These are phyloP conservation scores for Felis catus DNA, from an alignment of 2,113 vertebrate genomes.

Conservation along the genomic window DNA sequence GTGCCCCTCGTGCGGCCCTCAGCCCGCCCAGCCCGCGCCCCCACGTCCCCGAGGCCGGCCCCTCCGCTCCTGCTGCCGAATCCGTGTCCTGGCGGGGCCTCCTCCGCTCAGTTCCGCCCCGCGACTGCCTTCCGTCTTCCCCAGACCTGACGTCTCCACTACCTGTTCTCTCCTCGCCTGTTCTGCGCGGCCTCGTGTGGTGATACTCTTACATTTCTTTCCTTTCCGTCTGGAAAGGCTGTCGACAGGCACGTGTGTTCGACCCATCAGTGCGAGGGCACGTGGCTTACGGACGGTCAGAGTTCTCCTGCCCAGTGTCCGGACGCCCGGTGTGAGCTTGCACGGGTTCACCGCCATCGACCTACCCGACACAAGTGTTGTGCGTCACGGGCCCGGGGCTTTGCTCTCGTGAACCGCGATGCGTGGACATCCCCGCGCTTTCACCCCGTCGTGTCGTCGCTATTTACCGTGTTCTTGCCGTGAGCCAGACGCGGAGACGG, in stretches of 20 bases:
- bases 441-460: fast-evolving
- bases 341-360: neutral
- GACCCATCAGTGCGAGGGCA: neutral
- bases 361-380: neutral
- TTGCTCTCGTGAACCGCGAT: fast-evolving
- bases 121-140: neutral
- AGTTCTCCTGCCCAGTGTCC: too few relatives aligned
- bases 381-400: neutral
- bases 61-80: fast-evolving
- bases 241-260: too few relatives aligned
- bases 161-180: too few relatives aligned
- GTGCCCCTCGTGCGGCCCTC: neutral
- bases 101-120: neutral
- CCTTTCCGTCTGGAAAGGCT: neutral
- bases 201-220: fast-evolving
- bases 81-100: neutral
- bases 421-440: neutral
- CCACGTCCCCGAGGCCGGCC: fast-evolving
- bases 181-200: neutral
- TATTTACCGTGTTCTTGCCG: too few relatives aligned
- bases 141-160: neutral
- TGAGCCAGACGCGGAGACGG: too few relatives aligned
- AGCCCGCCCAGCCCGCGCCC: neutral
- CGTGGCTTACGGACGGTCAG: too few relatives aligned
- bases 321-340: neutral